Evolutionary conservation across 2,888 invertebrate species (phyloP).

Genomic region (Frankliniella fusca): DNA sequence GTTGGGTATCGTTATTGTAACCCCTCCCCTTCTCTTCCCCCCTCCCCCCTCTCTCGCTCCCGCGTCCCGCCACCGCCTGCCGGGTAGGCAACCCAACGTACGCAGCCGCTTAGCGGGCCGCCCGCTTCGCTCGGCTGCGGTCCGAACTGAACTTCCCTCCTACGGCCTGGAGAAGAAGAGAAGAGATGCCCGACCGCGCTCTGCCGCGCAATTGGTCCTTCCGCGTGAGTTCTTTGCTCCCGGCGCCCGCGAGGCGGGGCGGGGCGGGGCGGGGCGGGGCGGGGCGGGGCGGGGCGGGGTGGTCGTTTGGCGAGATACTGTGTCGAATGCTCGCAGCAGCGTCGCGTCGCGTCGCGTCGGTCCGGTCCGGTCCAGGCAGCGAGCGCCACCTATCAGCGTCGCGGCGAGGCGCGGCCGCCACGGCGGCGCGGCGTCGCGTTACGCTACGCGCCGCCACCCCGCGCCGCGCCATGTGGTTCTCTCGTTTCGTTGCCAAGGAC

Average conservation of each 20-base stretch:
- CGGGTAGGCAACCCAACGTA: not conserved
- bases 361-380: not conserved
- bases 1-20: no score
- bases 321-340: not conserved
- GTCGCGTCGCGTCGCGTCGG: not conserved
- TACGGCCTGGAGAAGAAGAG: not conserved
- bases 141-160: not conserved
- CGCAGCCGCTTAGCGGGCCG: not conserved
- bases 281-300: not conserved
- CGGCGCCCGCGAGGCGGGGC: not conserved
- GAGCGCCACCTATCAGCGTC: not conserved
- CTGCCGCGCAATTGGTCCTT: not conserved
- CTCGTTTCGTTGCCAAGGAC: slow-evolving; percentile 5
- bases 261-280: not conserved
- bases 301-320: no score
- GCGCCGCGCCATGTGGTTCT: not conserved
- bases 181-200: not conserved
- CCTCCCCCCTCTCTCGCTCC: no score
- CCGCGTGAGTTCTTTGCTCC: not conserved
- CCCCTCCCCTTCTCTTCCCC: no score
- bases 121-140: not conserved
- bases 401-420: not conserved
- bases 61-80: not conserved
- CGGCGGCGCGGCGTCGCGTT: not conserved
- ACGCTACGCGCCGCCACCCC: not conserved